phyloP scores from a whole-genome alignment of 2,888 invertebrate genomes.

The Allophyes oxyacanthae region DNA sequence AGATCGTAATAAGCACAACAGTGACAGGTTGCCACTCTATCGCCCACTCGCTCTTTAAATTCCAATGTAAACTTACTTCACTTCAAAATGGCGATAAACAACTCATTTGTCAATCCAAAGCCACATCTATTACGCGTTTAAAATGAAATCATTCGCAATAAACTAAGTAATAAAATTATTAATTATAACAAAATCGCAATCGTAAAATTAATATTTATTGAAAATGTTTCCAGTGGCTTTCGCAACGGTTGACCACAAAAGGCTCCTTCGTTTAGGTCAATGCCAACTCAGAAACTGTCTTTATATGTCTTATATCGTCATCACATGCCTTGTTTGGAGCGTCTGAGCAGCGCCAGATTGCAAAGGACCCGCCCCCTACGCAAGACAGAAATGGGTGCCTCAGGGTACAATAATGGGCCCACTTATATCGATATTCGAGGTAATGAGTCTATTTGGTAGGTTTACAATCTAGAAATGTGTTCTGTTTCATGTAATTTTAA shows the following conservation, averaged over 20 bases:
- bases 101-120: constrained; percentile 45
- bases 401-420: constrained; percentile 75
- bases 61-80: constrained; percentile 33
- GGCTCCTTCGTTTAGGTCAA: constrained; percentile 77
- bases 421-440: constrained; percentile 60
- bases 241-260: constrained; percentile 75
- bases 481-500: neutral
- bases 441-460: constrained; percentile 26
- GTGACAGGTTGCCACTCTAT: constrained; percentile 41
- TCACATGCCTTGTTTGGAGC: constrained; percentile 76
- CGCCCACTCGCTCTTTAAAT: constrained; percentile 38
- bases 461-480: constrained; percentile 8
- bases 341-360: constrained; percentile 72
- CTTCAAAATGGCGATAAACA: constrained; percentile 37
- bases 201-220: constrained; percentile 38
- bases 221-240: constrained; percentile 67
- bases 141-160: constrained; percentile 28
- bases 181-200: constrained; percentile 46
- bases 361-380: constrained; percentile 73
- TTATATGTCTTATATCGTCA: constrained; percentile 73
- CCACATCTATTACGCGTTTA: constrained; percentile 20
- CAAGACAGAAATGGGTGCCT: constrained; percentile 70
- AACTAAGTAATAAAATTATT: constrained; percentile 44
- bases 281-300: constrained; percentile 72
- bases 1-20: constrained; percentile 20